Evolutionary conservation across 2,113 vertebrate genomes (phyloP), one percentile per base, ranked within the genome.

Genomic region (Carettochelys insculpta): DNA sequence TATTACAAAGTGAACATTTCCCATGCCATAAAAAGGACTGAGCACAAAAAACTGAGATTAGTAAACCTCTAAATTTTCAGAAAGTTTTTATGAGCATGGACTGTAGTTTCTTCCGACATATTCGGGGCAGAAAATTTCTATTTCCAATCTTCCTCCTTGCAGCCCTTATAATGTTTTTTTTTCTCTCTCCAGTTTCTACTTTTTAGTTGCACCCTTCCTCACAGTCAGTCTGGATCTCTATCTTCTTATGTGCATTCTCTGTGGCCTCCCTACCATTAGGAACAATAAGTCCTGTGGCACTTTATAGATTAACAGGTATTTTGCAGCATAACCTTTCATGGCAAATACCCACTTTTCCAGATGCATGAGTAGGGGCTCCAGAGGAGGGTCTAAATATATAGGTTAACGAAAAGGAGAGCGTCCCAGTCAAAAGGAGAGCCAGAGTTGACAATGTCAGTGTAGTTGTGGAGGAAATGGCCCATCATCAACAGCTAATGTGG

Each of bases 101-200:
- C 0, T 0, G 2, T 3, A 2, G 27, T 1, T 80, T 87, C 50
- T 88, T 3, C 9, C 25, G 24, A 43, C 11, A 41, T 73, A 73
- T 43, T 43, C 8, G 8, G 56, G 11, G 6, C 8, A 76, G 1
- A 52, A 2, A 3, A 29, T 2, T 84, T 51, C 45, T 3, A 79
- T 65, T 65, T n/a, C 58, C 45, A 56, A 77, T 1, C 17, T 82
- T 2, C n/a, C 0, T 45, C 54, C 6, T 8, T 87, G 17, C 43
- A 48, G 3, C 7, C 80, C 13, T 34, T 19, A 47, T 51, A n/a
- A 12, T 19, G 58, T 56, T 80, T 82, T 77, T n/a, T n/a, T n/a
- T n/a, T n/a, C n/a, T n/a, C n/a, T n/a, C n/a, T 85, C 25, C 8
- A 19, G 0, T 0, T 77, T n/a, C 31, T 65, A 17, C 1, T 4